Base-by-base conservation (phyloP, 2,113 vertebrate species). In the Ramphastos sulfuratus region DNA sequence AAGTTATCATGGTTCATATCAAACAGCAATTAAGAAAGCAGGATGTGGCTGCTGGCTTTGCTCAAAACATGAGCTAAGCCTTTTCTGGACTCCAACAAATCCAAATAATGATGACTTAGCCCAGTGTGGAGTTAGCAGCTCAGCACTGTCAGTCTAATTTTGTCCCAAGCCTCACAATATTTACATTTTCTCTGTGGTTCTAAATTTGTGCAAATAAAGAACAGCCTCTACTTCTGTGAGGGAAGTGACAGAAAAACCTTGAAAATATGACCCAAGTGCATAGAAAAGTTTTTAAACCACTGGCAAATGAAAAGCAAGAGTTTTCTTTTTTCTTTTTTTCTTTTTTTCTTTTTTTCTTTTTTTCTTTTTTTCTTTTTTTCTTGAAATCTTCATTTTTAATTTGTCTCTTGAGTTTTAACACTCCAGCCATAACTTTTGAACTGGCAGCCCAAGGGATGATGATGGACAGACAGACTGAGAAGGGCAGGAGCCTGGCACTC, bases 21-120 rank as follows among this genome's bases (percentile, higher is more conserved):
- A 92, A 94, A 87, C 19, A 90, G 82, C 91, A 96, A 95, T 94
- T 95, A 91, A 90, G 82, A 78, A 90, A 88, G 91, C 91, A 95
- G 90, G 65, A 94, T 91, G 72, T 81, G 85, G 90, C 82, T 89
- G 61, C 82, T 92, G 76, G 69, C 87, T 83, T 78, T 81, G 54
- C 93, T 93, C 44, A 84, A 91, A 90, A 94, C 54, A 90, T 25
- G 28, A 94, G 42, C 81, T 70, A 85, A 93, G 87, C 89, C 56
- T 91, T 82, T 91, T 85, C 82, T 88, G 76, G 76, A 71, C 46
- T 90, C 69, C 74, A 89, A 65, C n/a, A 92, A 89, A 93, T 91
- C 52, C 79, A 93, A 77, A 93, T 85, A 71, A 64, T 31, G 64
- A 91, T 13, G 56, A 89, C 60, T 95, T 90, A 89, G 91, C 55